Base-by-base conservation (phyloP, 1,140 invertebrate genomes). In the Himalopsyche phryganea region DNA sequence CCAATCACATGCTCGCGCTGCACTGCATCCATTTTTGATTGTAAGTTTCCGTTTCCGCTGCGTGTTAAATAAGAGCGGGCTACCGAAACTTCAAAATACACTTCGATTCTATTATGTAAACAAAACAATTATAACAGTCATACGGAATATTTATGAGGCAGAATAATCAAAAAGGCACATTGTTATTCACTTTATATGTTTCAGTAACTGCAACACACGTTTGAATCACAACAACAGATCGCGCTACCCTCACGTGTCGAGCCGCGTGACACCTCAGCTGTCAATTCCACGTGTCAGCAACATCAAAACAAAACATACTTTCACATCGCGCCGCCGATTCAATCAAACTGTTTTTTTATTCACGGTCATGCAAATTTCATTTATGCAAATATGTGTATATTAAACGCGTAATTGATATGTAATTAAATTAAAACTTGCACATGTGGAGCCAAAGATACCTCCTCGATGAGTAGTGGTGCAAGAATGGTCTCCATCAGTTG, bases 401-500 rank as follows among this genome's bases (percentile, higher is more conserved):
- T 36, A 6, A 14, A 14, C 40, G 14, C 48, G 48, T 36, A 11
- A 1, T 18, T 13, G 19, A 51, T 41, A n/a, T 28, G 28, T 41
- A 38, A 41, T 51, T 38, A 40, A 13, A 18, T 19, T 28, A 9
- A 28, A 9, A 28, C 23, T 9, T 3, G 9, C 4, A 19, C 33
- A 15, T n/a, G 48, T 11, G 15, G 7, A 18, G 5, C 1, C 14
- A 44, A 61, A 53, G 54, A 53, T 56, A 56, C 60, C 51, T 36
- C 49, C 46, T 1, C 56, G 23, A n/a, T 50, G 48, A 54, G 38
- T 41, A 54, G 58, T 59, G 52, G 51, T 63, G 57, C 61, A 60
- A 56, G 61, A 63, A 63, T 63, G 61, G 57, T 59, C 54, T 52
- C 48, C 57, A 57, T 63, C 57, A 56, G 58, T 40, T 49, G 38